Percentiles rank a stretch among this genome's conserved stretches.
Evolutionary conservation across 1,140 invertebrate species (phyloP).

Genomic region (Drosophila asahinai): DNA sequence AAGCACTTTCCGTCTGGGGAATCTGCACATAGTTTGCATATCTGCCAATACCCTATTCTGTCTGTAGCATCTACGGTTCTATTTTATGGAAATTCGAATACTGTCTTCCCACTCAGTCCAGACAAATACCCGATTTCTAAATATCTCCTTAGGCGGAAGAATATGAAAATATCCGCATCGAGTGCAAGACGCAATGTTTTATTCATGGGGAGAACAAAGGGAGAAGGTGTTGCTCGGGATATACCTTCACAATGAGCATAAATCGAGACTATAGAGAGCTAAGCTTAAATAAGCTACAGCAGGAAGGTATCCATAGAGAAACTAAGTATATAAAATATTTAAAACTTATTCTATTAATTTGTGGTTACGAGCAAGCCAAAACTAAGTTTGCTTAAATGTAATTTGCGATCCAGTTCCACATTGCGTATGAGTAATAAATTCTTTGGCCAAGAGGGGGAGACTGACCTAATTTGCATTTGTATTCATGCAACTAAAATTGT

Average conservation of each 20-base stretch:
- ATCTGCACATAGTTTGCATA: constrained; percentile 65
- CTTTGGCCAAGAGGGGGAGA: background rate
- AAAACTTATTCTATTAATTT: background rate
- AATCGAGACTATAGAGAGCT: background rate
- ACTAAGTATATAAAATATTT: background rate
- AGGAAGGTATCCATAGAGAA: background rate
- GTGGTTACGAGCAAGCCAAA: background rate
- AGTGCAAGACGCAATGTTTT: constrained; percentile 31
- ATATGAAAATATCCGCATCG: constrained; percentile 26
- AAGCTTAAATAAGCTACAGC: background rate
- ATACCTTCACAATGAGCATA: background rate
- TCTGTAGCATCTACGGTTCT: constrained; percentile 17
- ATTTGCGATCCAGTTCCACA: constrained; percentile 1
- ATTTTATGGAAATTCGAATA: constrained; percentile 40
- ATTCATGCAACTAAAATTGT: constrained; percentile 13
- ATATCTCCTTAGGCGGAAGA: constrained; percentile 22
- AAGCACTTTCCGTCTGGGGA: constrained; percentile 60
- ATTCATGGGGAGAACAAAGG: constrained; percentile 12
- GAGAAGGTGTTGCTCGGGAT: background rate
- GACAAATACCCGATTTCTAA: constrained; percentile 32
- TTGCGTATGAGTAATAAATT: constrained; percentile 19
- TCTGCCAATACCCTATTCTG: constrained; percentile 26
- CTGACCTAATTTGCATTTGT: constrained; percentile 12
- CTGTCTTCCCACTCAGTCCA: constrained; percentile 21
- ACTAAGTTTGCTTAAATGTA: constrained; percentile 4